These are phyloP conservation scores for Echinarachnius parma DNA, from an alignment of 53 echinoderm and acorn worm genomes.

Conservation along the genomic window DNA sequence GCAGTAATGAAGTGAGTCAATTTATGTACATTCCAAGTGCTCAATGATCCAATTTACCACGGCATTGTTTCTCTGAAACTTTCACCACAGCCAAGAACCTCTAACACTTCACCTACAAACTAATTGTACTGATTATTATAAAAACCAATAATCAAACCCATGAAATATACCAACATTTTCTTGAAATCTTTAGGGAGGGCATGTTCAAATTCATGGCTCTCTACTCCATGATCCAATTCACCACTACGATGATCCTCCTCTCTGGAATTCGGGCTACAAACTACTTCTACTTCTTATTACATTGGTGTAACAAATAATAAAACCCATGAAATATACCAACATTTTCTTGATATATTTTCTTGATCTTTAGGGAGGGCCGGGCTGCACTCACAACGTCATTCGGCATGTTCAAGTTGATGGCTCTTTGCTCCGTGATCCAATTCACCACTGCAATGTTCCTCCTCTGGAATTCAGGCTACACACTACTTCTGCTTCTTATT, in stretches of 20 bases:
- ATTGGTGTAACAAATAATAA: too few species aligned
- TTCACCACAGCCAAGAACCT: too few species aligned
- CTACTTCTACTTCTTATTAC: too few species aligned
- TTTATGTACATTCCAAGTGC: too few species aligned
- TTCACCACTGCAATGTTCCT: constrained; percentile 69
- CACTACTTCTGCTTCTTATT: too few species aligned
- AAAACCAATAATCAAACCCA: too few species aligned
- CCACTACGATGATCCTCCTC: constrained; percentile 59
- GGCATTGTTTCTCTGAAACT: too few species aligned
- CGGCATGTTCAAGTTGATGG: constrained; percentile 91
- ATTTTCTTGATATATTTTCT: neutral
- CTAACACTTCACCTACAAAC: too few species aligned
- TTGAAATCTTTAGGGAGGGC: constrained; percentile 67
- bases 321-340: too few species aligned
- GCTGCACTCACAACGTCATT: constrained; percentile 89
- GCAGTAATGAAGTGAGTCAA: constrained; percentile 65
- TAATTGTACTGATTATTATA: too few species aligned
- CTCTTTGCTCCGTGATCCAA: constrained; percentile 87
- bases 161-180: too few species aligned
- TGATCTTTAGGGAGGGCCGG: constrained; percentile 73
- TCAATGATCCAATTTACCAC: too few species aligned
- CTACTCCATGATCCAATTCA: constrained; percentile 89
- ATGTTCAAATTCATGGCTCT: constrained; percentile 94
- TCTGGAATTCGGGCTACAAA: constrained; percentile 34
- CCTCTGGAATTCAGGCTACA: constrained; percentile 39